These are phyloP conservation scores for Mormyrus proboscirostris DNA, from an alignment of 2,797 vertebrate genomes.

Conservation along the genomic window DNA sequence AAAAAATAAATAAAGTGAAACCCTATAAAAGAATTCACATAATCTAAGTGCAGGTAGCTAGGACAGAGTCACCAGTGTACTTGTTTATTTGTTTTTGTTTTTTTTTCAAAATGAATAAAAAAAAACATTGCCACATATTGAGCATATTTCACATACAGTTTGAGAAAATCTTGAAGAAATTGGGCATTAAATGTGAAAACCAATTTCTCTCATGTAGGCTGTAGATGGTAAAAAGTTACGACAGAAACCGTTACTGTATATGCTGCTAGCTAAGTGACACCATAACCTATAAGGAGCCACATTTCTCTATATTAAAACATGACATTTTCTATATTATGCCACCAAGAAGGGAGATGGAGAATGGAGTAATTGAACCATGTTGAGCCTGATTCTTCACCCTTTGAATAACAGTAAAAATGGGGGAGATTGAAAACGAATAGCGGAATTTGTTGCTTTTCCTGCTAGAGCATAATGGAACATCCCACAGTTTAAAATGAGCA, in stretches of 20 bases:
- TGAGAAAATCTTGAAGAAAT: neutral
- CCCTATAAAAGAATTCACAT: neutral
- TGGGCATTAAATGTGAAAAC: neutral
- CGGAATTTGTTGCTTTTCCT: neutral
- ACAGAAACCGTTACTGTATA: neutral
- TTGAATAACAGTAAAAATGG: neutral
- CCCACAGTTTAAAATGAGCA: neutral
- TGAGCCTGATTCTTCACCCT: neutral
- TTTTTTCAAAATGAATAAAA: neutral
- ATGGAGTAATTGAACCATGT: neutral
- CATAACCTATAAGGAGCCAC: neutral
- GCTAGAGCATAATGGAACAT: neutral
- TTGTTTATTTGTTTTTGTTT: neutral
- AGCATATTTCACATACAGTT: neutral
- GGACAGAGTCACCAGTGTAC: neutral
- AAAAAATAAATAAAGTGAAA: neutral
- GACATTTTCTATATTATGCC: neutral
- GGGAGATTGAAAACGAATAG: neutral
- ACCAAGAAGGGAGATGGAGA: neutral
- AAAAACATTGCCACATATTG: neutral
- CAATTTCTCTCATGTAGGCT: neutral
- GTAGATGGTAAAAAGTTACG: neutral
- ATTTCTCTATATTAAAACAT: slow-evolving; percentile 13
- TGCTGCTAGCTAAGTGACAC: neutral
- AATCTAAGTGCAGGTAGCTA: neutral